Evolutionary conservation across 2,888 invertebrate genomes (phyloP).

Genomic region (Eupithecia subumbrata): DNA sequence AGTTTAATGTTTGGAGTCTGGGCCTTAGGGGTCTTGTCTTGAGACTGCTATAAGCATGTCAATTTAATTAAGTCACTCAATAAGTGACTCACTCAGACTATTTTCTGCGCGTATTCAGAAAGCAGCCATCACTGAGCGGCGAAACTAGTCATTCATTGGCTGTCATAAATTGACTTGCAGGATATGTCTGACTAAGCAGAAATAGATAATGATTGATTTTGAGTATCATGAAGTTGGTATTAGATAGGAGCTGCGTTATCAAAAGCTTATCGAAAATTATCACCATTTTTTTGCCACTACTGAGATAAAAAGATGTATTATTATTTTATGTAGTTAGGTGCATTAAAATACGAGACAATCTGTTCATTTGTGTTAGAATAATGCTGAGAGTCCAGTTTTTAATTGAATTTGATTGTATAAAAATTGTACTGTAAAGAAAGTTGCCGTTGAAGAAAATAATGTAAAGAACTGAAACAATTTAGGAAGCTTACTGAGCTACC

Average conservation of each 20-base stretch:
- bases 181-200: background rate
- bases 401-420: background rate
- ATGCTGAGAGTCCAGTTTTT: background rate
- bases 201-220: background rate
- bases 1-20: no score
- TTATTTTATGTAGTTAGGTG: background rate
- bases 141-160: background rate
- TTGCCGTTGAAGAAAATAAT: no score
- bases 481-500: no score
- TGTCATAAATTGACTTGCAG: background rate
- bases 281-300: constrained; percentile 29
- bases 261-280: constrained; percentile 39
- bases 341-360: background rate
- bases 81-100: no score
- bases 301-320: background rate
- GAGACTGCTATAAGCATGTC: no score
- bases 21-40: no score
- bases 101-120: no score
- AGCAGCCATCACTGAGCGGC: no score
- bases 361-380: background rate
- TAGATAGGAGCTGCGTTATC: constrained; percentile 6
- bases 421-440: background rate
- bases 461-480: no score
- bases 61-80: no score
- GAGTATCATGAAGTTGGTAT: constrained; percentile 5